phyloP scores from a whole-genome alignment of 2,888 invertebrate species.

The Argynnis bischoffii region DNA sequence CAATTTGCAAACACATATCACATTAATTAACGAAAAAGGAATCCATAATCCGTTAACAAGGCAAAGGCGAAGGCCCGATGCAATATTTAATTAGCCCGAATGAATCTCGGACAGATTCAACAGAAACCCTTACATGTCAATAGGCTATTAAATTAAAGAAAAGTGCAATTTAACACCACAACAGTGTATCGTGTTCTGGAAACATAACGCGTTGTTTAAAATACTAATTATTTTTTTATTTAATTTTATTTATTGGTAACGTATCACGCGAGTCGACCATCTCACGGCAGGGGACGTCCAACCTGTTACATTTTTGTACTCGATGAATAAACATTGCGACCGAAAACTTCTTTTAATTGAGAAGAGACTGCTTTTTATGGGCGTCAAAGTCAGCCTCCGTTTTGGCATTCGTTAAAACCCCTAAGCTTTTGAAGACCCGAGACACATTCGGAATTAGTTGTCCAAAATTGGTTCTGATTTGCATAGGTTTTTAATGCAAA shows the following conservation, averaged over 20 bases:
- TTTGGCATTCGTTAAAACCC: constrained; percentile 28
- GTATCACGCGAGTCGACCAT: constrained; percentile 57
- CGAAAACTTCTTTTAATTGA: constrained; percentile 54
- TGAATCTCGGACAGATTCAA: constrained; percentile 21
- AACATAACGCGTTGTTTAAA: constrained; percentile 58
- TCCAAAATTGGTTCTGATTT: constrained; percentile 26
- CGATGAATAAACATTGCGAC: constrained; percentile 55
- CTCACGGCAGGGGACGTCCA: constrained; percentile 58
- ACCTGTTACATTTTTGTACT: constrained; percentile 55
- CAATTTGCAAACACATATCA: constrained; percentile 18
- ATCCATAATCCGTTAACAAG: constrained; percentile 16
- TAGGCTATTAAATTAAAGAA: constrained; percentile 56
- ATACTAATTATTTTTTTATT: constrained; percentile 76
- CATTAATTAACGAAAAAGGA: constrained; percentile 17
- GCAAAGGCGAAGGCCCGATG: constrained; percentile 3
- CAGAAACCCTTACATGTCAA: constrained; percentile 52
- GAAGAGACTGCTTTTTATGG: constrained; percentile 44
- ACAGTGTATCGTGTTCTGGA: constrained; percentile 61
- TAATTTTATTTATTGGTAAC: constrained; percentile 72
- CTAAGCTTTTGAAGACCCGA: constrained; percentile 27
- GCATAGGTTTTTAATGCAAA: constrained; percentile 11
- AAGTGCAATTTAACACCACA: constrained; percentile 65
- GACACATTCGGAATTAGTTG: constrained; percentile 29
- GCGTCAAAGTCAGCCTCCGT: constrained; percentile 7
- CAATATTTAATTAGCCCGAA: constrained; percentile 31